Evolutionary conservation across 2,888 invertebrate genomes (phyloP).

Genomic region (Agrochola macilenta): DNA sequence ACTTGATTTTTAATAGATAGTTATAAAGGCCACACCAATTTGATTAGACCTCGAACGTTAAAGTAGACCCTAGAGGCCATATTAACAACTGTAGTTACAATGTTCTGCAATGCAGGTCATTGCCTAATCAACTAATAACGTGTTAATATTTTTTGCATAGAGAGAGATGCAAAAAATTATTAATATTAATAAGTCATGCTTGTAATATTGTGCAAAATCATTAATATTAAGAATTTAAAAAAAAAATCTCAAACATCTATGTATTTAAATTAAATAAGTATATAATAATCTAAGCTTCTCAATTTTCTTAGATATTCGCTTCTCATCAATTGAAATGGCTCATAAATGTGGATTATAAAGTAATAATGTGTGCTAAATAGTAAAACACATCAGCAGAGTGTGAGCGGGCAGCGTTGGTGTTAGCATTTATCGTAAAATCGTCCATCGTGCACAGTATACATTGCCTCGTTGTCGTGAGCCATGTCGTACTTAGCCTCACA

Average conservation of each 20-base stretch:
- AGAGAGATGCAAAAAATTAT: slow-evolving; percentile 28
- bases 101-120: slow-evolving; percentile 55
- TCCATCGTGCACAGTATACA: slow-evolving; percentile 81
- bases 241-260: not conserved
- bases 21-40: slow-evolving; percentile 58
- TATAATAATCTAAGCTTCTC: slow-evolving; percentile 4
- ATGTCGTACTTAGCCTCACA: slow-evolving; percentile 84
- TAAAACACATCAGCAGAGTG: slow-evolving; percentile 70
- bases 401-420: slow-evolving; percentile 79
- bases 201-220: slow-evolving; percentile 37
- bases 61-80: slow-evolving; percentile 54
- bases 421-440: slow-evolving; percentile 74
- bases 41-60: slow-evolving; percentile 58
- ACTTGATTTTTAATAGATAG: slow-evolving; percentile 46
- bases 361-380: slow-evolving; percentile 24
- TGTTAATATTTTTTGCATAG: slow-evolving; percentile 26
- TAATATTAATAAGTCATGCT: slow-evolving; percentile 39
- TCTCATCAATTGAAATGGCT: slow-evolving; percentile 11
- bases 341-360: not conserved
- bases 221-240: not conserved
- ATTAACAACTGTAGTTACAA: slow-evolving; percentile 45
- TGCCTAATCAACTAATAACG: slow-evolving; percentile 50
- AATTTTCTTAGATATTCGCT: slow-evolving; percentile 8
- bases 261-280: not conserved
- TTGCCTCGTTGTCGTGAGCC: slow-evolving; percentile 85